Percentiles rank a stretch among this genome's conserved stretches.
phyloP scores from a whole-genome alignment of 2,113 vertebrate species.

The Himantopus leucocephalus region DNA sequence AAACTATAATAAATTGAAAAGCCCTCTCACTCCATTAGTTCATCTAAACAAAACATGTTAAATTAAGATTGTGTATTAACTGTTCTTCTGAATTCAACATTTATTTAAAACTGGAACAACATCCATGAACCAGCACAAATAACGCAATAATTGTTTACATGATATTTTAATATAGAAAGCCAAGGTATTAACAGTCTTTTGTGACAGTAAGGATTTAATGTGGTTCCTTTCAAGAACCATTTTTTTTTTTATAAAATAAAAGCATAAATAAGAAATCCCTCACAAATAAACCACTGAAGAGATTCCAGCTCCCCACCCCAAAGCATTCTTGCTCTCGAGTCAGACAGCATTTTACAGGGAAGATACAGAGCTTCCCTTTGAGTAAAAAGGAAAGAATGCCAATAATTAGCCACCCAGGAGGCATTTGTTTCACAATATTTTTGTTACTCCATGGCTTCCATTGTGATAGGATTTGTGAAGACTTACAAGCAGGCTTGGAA shows the following conservation, averaged over 20 bases:
- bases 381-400: constrained; percentile 68
- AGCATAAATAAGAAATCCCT: constrained; percentile 30
- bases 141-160: constrained; percentile 42
- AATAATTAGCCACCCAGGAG: constrained; percentile 74
- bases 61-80: constrained; percentile 43
- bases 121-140: neutral
- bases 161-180: constrained; percentile 16
- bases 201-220: neutral
- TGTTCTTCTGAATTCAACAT: constrained; percentile 30
- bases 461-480: constrained; percentile 68
- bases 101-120: constrained; percentile 38
- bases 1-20: constrained; percentile 29
- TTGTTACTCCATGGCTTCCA: constrained; percentile 61
- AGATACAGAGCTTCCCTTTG: constrained; percentile 55
- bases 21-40: constrained; percentile 19
- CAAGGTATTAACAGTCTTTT: constrained; percentile 35
- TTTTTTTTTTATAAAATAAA: constrained; percentile 12
- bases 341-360: constrained; percentile 53
- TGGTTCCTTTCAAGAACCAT: neutral
- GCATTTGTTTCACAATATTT: constrained; percentile 72
- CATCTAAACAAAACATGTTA: constrained; percentile 43
- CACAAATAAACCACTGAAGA: constrained; percentile 32
- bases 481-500: constrained; percentile 48
- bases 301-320: constrained; percentile 36
- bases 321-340: constrained; percentile 42